These are phyloP conservation scores for Melinopterus prodromus DNA, from an alignment of 2,888 invertebrate species.

Conservation along the genomic window DNA sequence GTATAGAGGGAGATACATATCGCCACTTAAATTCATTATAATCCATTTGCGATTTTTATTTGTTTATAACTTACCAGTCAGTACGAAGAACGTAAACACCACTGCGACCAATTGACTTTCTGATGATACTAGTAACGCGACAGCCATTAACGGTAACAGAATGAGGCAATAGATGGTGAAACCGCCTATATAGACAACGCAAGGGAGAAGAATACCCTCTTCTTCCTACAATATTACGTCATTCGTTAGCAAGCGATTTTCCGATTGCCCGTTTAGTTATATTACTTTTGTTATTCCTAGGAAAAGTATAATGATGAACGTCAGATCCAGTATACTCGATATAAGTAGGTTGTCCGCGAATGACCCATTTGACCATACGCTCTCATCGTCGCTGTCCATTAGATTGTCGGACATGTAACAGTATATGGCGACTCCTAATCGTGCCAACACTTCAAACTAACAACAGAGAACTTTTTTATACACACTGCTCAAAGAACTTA, in stretches of 20 bases:
- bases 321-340: not conserved
- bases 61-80: not conserved
- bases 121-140: not conserved
- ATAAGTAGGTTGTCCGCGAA: not conserved
- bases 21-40: too few relatives aligned
- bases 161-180: not conserved
- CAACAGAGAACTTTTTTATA: not conserved
- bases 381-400: not conserved
- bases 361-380: not conserved
- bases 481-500: too few relatives aligned
- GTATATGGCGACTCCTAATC: not conserved
- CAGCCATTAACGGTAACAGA: not conserved
- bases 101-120: not conserved
- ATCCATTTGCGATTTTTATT: too few relatives aligned
- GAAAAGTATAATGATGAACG: not conserved
- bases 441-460: not conserved
- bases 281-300: not conserved
- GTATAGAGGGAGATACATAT: too few relatives aligned
- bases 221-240: not conserved
- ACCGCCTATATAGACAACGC: not conserved
- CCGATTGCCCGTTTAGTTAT: not conserved
- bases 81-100: not conserved
- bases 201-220: not conserved
- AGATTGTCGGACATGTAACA: not conserved
- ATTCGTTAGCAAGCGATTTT: not conserved